phyloP scores from a whole-genome alignment of 1,140 invertebrate genomes.

The Drosophila leontia region DNA sequence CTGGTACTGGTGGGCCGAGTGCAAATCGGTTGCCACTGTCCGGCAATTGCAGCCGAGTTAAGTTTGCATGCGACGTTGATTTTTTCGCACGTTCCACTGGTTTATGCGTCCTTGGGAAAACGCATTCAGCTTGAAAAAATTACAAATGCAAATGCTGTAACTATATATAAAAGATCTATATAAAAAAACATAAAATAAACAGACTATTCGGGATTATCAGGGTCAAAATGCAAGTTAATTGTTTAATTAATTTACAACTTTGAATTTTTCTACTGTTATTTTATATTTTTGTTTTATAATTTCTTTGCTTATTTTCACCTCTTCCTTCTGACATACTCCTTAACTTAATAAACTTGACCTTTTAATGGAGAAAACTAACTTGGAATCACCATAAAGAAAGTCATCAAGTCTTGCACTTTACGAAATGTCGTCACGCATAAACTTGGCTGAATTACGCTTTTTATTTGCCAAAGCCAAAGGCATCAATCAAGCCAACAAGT shows the following conservation, averaged over 20 bases:
- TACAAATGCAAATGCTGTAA: conserved; percentile 6
- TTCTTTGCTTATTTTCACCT: too few relatives aligned
- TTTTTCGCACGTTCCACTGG: conserved; percentile 39
- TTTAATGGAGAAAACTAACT: background rate
- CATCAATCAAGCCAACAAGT: conserved; percentile 49
- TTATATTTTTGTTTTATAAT: too few relatives aligned
- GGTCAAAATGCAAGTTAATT: background rate
- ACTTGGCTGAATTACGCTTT: conserved; percentile 16
- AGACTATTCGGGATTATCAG: background rate
- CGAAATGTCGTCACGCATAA: conserved; percentile 16
- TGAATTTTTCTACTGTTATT: background rate
- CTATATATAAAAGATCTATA: background rate
- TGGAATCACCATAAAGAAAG: background rate
- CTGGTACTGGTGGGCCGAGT: too few relatives aligned
- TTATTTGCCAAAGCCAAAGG: conserved; percentile 33
- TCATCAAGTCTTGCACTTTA: conserved; percentile 6
- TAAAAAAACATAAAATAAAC: background rate
- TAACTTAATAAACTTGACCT: background rate
- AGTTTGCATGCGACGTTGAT: conserved; percentile 26
- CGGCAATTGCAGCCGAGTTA: conserved; percentile 16
- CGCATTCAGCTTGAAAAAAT: conserved; percentile 4
- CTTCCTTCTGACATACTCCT: background rate
- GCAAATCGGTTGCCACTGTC: conserved; percentile 8
- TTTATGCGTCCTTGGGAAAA: conserved; percentile 30
- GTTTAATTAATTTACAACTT: background rate